A percentile compares a stretch with the other conserved stretches of the same genome.
Conservation (phyloP, 2,888 invertebrate species). For the Orgyia antiqua region DNA sequence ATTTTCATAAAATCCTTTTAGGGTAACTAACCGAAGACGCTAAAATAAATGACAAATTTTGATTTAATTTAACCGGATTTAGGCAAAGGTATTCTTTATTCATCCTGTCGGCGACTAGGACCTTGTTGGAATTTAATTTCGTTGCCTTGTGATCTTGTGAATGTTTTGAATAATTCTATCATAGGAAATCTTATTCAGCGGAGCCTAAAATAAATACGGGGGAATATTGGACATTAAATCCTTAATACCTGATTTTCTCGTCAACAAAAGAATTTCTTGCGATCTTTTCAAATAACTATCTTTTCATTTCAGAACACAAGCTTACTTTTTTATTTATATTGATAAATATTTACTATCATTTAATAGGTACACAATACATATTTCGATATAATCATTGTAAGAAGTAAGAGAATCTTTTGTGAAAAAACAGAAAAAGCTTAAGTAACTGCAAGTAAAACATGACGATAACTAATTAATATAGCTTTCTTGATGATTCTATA, state of each 20-base stretch:
- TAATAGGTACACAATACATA: too few relatives aligned
- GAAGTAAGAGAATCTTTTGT: too few relatives aligned
- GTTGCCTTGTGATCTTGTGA: conserved; percentile 32
- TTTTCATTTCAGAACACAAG: too few relatives aligned
- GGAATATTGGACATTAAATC: conserved; percentile 8
- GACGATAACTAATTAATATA: too few relatives aligned
- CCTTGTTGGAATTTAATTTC: conserved; percentile 41
- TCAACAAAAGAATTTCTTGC: conserved; percentile 1
- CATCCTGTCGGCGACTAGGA: conserved; percentile 12
- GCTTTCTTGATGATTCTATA: too few relatives aligned
- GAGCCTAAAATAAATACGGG: conserved; percentile 17
- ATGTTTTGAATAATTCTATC: conserved; percentile 41
- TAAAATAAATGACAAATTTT: conserved; percentile 24
- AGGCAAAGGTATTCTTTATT: conserved; percentile 30
- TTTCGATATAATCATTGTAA: too few relatives aligned
- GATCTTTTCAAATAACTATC: not conserved
- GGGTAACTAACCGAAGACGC: conserved; percentile 18
- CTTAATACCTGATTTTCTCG: not conserved
- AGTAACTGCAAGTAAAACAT: too few relatives aligned
- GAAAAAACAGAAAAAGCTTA: too few relatives aligned
- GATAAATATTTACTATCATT: too few relatives aligned
- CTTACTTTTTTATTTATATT: too few relatives aligned
- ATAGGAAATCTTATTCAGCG: conserved; percentile 28
- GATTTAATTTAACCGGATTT: conserved; percentile 31
- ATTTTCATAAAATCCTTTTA: conserved; percentile 4